phyloP scores from a whole-genome alignment of 2,888 invertebrate species.

The Nomada hirtipes region DNA sequence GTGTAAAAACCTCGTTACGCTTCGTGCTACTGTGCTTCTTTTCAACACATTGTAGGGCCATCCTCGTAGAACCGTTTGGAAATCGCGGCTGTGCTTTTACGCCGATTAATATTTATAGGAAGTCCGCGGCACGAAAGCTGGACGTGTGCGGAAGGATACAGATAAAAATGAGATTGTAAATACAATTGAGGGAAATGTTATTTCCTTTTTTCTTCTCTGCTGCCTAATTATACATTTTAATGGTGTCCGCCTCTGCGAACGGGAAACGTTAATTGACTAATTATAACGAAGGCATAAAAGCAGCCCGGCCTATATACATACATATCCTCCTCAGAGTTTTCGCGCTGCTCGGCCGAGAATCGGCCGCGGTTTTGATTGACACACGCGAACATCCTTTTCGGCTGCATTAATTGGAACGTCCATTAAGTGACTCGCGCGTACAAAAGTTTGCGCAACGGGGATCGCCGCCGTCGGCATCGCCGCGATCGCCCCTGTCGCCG shows the following conservation, averaged over 20 bases:
- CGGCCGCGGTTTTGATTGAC: conserved; percentile 35
- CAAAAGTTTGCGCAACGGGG: not conserved
- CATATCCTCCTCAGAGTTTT: conserved; percentile 3
- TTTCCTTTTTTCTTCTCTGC: not conserved
- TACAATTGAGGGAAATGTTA: conserved; percentile 18
- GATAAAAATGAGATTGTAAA: not conserved
- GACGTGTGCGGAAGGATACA: not conserved
- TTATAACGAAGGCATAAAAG: conserved; percentile 28
- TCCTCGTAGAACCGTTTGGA: not conserved
- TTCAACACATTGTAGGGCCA: not conserved
- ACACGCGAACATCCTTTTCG: conserved; percentile 1
- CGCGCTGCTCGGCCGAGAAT: conserved; percentile 16
- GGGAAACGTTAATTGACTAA: conserved; percentile 53
- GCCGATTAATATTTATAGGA: conserved; percentile 3
- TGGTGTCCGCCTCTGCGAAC: conserved; percentile 1
- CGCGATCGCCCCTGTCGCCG: not conserved
- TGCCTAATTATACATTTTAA: conserved; percentile 22
- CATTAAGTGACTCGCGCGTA: conserved; percentile 14
- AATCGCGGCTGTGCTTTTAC: too few relatives aligned
- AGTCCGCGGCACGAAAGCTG: not conserved
- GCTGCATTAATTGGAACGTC: conserved; percentile 24
- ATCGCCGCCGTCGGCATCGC: not conserved
- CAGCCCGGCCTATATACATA: conserved; percentile 41
- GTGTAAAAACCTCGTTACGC: not conserved
- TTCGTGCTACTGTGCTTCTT: not conserved